Percentiles rank a stretch among this genome's conserved stretches.
Conservation (phyloP, 2,113 vertebrate species). For the Amazona vittata region DNA sequence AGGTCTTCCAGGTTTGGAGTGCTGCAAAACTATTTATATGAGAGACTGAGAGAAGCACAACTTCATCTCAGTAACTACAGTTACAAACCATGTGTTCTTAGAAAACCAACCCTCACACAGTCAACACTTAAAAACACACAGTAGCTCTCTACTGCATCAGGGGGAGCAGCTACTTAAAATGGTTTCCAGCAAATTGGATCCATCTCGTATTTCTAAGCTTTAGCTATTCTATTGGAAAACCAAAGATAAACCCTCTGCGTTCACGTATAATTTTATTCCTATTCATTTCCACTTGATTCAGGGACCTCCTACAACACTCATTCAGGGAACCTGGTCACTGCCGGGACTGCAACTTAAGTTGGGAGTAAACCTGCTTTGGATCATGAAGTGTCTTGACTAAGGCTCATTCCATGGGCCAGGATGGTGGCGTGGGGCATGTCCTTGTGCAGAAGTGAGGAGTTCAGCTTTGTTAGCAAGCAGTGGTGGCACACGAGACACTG, state of each 20-base stretch:
- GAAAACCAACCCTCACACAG: background rate
- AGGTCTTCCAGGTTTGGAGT: background rate
- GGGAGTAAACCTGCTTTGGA: background rate
- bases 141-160: background rate
- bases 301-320: background rate
- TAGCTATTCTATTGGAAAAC: background rate
- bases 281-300: background rate
- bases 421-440: background rate
- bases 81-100: background rate
- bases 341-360: background rate
- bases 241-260: background rate
- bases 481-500: background rate
- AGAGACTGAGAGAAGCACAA: background rate
- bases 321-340: background rate
- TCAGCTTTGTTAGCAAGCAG: background rate
- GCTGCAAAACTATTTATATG: background rate
- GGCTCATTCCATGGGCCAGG: rapidly evolving
- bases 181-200: background rate
- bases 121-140: background rate
- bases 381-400: background rate
- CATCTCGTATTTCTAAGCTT: background rate
- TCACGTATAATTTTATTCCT: rapidly evolving
- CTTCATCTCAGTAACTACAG: background rate
- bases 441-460: rapidly evolving
- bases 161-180: background rate